Percentiles rank a stretch among this genome's conserved stretches.
These are phyloP conservation scores for Thelaira solivaga DNA, from an alignment of 2,888 invertebrate species.

Conservation along the genomic window DNA sequence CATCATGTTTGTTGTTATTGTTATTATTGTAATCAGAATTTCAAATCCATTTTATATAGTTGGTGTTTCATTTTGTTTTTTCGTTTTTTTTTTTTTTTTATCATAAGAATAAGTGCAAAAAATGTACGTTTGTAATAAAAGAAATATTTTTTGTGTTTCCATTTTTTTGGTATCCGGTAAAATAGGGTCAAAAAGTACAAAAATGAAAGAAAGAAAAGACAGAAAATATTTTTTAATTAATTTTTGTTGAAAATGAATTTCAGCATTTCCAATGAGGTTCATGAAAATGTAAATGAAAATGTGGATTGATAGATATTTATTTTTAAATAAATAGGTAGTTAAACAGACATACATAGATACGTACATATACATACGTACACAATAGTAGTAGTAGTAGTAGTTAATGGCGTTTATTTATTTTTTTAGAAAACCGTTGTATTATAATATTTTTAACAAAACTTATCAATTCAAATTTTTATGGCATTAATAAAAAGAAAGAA, in stretches of 20 bases:
- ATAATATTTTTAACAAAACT: neutral
- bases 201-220: slow-evolving; percentile 46
- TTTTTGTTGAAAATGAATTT: slow-evolving; percentile 44
- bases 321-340: slow-evolving; percentile 1
- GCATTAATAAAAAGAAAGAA: neutral
- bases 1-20: slow-evolving; percentile 8
- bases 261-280: slow-evolving; percentile 35
- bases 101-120: neutral
- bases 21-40: slow-evolving; percentile 31
- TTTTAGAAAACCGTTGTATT: slow-evolving; percentile 45
- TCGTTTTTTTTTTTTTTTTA: too few relatives aligned
- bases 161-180: slow-evolving; percentile 14
- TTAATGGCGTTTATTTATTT: too few relatives aligned
- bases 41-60: slow-evolving; percentile 24
- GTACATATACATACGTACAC: neutral
- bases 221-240: slow-evolving; percentile 49
- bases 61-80: slow-evolving; percentile 5
- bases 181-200: slow-evolving; percentile 4
- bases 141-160: neutral
- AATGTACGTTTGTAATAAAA: slow-evolving; percentile 31
- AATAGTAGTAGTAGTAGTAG: neutral
- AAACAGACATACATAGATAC: slow-evolving; percentile 7
- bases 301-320: slow-evolving; percentile 22
- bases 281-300: slow-evolving; percentile 42
- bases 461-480: neutral